Percentiles rank a stretch among this genome's conserved stretches.
phyloP scores from a whole-genome alignment of 2,113 vertebrate genomes.

The Morone saxatilis region DNA sequence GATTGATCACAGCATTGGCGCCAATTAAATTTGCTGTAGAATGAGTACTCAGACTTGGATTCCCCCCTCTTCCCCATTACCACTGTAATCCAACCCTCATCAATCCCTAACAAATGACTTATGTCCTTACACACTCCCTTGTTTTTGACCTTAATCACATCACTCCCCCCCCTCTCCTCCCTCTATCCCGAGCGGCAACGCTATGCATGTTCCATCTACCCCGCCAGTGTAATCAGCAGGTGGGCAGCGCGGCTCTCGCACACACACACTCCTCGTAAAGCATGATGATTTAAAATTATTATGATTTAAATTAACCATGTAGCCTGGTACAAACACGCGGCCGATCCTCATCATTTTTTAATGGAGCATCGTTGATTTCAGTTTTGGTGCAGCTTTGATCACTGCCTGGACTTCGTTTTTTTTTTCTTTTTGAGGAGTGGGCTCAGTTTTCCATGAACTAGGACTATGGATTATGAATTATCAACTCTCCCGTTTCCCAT shows the following conservation, averaged over 20 bases:
- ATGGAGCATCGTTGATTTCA: too few relatives aligned
- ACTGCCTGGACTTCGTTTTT: constrained; percentile 45
- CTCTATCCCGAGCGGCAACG: neutral
- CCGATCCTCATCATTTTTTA: constrained; percentile 72
- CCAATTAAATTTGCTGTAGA: constrained; percentile 56
- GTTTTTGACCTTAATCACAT: constrained; percentile 38
- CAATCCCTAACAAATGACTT: constrained; percentile 40
- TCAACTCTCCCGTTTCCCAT: constrained; percentile 20
- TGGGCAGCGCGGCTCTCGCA: constrained; percentile 28
- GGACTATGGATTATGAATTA: constrained; percentile 62
- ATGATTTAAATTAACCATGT: constrained; percentile 70
- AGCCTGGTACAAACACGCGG: constrained; percentile 64
- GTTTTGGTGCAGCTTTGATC: constrained; percentile 33
- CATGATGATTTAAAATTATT: too few relatives aligned
- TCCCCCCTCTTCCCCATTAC: constrained; percentile 42
- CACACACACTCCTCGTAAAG: constrained; percentile 2
- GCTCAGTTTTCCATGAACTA: constrained; percentile 35
- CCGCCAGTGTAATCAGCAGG: constrained; percentile 34
- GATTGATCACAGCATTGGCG: constrained; percentile 50
- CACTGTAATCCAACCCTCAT: constrained; percentile 46
- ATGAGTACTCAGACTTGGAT: constrained; percentile 17
- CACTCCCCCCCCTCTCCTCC: neutral
- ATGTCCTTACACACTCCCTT: constrained; percentile 34
- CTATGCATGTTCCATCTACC: constrained; percentile 38
- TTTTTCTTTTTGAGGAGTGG: neutral